phyloP scores from a whole-genome alignment of 2,888 invertebrate species.

The Drosophila formosana region DNA sequence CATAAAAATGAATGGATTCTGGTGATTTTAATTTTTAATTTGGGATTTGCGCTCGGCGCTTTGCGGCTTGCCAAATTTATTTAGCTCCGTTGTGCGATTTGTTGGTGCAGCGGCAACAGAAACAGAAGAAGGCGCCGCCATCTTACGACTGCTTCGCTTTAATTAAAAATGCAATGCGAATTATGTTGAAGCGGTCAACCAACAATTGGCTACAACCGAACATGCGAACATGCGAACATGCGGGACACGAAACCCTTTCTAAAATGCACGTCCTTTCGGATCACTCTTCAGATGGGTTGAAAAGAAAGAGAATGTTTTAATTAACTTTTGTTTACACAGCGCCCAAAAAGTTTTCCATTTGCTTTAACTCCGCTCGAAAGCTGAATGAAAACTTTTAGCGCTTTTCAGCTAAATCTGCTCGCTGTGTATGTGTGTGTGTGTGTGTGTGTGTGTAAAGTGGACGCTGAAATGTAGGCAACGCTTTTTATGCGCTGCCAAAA shows the following conservation, averaged over 20 bases:
- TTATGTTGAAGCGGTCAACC: constrained; percentile 33
- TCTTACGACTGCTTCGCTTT: constrained; percentile 20
- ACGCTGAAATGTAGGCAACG: constrained; percentile 32
- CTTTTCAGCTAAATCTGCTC: constrained; percentile 35
- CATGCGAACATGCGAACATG: not conserved
- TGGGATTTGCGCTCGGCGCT: constrained; percentile 46
- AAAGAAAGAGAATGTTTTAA: constrained; percentile 66
- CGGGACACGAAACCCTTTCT: constrained; percentile 13
- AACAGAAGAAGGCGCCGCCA: not conserved
- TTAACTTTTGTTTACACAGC: constrained; percentile 73
- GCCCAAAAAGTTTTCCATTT: constrained; percentile 56
- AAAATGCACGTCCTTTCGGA: constrained; percentile 14
- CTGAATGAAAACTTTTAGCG: constrained; percentile 30
- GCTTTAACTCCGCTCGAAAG: constrained; percentile 33
- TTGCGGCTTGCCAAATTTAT: constrained; percentile 20
- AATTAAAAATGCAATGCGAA: constrained; percentile 58
- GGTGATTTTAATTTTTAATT: constrained; percentile 77
- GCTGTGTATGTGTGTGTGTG: constrained; percentile 14
- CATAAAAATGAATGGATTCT: constrained; percentile 66
- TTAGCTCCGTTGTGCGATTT: constrained; percentile 13
- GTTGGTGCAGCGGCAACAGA: constrained; percentile 14
- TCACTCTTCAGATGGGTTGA: constrained; percentile 14
- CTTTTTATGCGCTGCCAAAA: constrained; percentile 36
- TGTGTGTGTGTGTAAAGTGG: constrained; percentile 25
- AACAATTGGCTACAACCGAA: constrained; percentile 15